Evolutionary conservation across 1,140 invertebrate genomes (phyloP), one percentile per base, ranked within the genome.

Genomic region (Pogonomyrmex californicus): DNA sequence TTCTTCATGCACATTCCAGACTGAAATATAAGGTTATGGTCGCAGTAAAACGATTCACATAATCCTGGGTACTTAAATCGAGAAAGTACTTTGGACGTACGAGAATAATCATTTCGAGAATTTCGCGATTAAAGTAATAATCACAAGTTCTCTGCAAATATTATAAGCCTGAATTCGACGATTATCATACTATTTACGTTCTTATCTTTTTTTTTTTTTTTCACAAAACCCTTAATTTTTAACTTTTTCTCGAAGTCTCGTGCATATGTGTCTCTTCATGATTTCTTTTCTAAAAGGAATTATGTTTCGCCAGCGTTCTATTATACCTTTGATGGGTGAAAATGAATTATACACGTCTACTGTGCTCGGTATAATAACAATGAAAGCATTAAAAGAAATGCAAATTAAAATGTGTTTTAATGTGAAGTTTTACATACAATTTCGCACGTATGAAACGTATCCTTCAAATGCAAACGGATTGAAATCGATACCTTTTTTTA

Each of bases 51-150:
- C 51, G 78, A 70, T 91, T 91, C 86, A 30, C 81, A 87, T 90
- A 91, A 91, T 88, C 87, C 85, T 36, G 30, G 63, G 56, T 70
- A 88, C 86, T 91, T 90, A 86, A 75, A 88, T 90, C 56, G 71
- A 58, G 14, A 56, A 68, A 87, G 79, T 76, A 58, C 73, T 85
- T 75, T 63, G 58, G 36, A 47, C 9, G 47, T 76, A 33, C 30
- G 49, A 23, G 14, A 47, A 62, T 78, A 82, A 23, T 78, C 83
- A 77, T 88, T 85, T 78, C 66, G 65, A 58, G 76, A 71, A 82
- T 75, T 63, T 4, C 33, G 14, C 41, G 60, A 82, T 90, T 90
- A 90, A 79, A 47, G 86, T 62, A 90, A 91, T 91, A 91, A 91
- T 88, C 88, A 85, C 87, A 87, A 83, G 81, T 79, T 85, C 51